Conservation (phyloP, 2,888 invertebrate species). For the Cephonodes hylas region DNA sequence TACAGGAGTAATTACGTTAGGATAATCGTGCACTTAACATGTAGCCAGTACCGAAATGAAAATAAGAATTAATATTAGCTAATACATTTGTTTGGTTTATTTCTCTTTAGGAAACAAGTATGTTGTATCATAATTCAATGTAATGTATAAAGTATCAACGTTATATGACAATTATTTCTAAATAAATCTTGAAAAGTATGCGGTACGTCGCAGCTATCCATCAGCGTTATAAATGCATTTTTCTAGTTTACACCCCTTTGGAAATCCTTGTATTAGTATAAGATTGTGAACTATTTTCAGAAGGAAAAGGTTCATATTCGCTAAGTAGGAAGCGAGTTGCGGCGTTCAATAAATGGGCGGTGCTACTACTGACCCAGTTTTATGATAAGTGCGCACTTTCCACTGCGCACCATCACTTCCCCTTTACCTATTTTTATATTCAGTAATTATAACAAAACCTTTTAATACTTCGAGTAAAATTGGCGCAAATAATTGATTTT, state of each 20-base stretch:
- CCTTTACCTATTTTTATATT: slow-evolving; percentile 66
- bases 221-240: slow-evolving; percentile 59
- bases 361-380: slow-evolving; percentile 79
- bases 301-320: slow-evolving; percentile 61
- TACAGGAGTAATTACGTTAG: not conserved
- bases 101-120: too few relatives aligned
- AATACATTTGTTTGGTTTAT: too few relatives aligned
- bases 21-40: too few relatives aligned
- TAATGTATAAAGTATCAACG: not conserved
- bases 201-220: slow-evolving; percentile 47
- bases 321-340: slow-evolving; percentile 41
- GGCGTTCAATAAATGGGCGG: slow-evolving; percentile 79
- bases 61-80: too few relatives aligned
- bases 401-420: slow-evolving; percentile 74
- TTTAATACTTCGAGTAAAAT: slow-evolving; percentile 22
- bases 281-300: slow-evolving; percentile 55
- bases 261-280: slow-evolving; percentile 34
- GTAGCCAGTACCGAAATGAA: too few relatives aligned
- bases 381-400: slow-evolving; percentile 75
- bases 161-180: not conserved
- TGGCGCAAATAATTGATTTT: not conserved
- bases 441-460: slow-evolving; percentile 41
- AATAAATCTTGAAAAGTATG: slow-evolving; percentile 9
- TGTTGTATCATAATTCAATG: not conserved
- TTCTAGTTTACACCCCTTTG: slow-evolving; percentile 51